Conservation (phyloP, 2,888 invertebrate genomes). For the Campoplex capitator region DNA sequence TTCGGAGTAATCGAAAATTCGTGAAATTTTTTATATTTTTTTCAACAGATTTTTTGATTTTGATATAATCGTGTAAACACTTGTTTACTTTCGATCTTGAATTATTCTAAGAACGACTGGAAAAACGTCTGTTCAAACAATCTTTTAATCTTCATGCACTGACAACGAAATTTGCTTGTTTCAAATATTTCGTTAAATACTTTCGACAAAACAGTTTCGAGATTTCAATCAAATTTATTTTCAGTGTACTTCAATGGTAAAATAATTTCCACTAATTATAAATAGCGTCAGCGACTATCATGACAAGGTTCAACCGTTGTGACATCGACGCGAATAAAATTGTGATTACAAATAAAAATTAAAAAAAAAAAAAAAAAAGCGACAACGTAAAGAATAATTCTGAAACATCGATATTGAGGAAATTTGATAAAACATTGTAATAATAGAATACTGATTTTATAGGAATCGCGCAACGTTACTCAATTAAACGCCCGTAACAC, state of each 20-base stretch:
- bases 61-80: no score
- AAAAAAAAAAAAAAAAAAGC: neutral
- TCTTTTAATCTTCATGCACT: no score
- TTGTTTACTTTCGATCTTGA: no score
- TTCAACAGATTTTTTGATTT: no score
- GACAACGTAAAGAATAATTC: neutral
- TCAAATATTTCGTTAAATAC: no score
- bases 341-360: neutral
- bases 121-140: no score
- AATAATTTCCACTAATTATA: neutral
- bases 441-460: neutral
- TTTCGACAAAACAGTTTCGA: no score
- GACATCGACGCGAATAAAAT: neutral
- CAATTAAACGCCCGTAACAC: constrained; percentile 45
- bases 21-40: no score
- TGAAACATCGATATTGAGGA: neutral
- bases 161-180: no score
- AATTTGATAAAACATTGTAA: neutral
- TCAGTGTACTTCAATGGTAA: neutral
- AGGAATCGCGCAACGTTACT: constrained; percentile 51
- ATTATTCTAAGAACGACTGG: no score
- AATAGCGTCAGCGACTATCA: neutral
- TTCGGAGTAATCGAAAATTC: no score
- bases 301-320: neutral
- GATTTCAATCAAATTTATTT: no score